Percentiles rank a stretch among this genome's conserved stretches.
Conservation (phyloP, 1,140 invertebrate species). For the Hormaphis cornu region DNA sequence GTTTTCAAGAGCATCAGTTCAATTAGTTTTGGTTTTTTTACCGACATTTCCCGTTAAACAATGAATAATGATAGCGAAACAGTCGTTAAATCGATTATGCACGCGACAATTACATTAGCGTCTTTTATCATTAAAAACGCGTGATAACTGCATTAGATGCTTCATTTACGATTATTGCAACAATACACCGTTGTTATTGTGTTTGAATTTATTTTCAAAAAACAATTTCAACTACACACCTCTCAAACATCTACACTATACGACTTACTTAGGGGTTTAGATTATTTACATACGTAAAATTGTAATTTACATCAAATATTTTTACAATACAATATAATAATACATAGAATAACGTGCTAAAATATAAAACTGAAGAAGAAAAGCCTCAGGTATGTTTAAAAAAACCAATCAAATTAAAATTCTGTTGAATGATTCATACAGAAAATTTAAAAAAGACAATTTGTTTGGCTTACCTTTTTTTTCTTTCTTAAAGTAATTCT, state of each 20-base stretch:
- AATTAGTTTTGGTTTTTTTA: background rate
- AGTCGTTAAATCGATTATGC: background rate
- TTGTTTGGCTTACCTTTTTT: slow-evolving; percentile 44
- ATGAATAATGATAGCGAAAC: background rate
- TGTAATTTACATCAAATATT: too few relatives aligned
- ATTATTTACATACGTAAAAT: too few relatives aligned
- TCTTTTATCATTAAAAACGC: background rate
- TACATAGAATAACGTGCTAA: too few relatives aligned
- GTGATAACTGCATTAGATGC: too few relatives aligned
- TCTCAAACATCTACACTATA: background rate
- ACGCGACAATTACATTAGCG: background rate
- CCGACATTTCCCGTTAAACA: background rate
- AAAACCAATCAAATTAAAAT: too few relatives aligned
- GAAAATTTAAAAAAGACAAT: background rate
- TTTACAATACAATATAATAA: too few relatives aligned
- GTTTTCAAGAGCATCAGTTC: background rate
- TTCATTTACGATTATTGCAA: too few relatives aligned
- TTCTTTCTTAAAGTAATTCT: slow-evolving; percentile 76
- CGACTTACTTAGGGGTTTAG: too few relatives aligned
- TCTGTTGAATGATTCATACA: slow-evolving; percentile 5
- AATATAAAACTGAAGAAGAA: too few relatives aligned
- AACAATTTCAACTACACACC: background rate
- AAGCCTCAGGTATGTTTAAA: too few relatives aligned
- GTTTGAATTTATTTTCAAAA: background rate
- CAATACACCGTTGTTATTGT: background rate